Evolutionary conservation across 2,797 vertebrate species (phyloP).

Genomic region (Pantherophis alleghaniensis): DNA sequence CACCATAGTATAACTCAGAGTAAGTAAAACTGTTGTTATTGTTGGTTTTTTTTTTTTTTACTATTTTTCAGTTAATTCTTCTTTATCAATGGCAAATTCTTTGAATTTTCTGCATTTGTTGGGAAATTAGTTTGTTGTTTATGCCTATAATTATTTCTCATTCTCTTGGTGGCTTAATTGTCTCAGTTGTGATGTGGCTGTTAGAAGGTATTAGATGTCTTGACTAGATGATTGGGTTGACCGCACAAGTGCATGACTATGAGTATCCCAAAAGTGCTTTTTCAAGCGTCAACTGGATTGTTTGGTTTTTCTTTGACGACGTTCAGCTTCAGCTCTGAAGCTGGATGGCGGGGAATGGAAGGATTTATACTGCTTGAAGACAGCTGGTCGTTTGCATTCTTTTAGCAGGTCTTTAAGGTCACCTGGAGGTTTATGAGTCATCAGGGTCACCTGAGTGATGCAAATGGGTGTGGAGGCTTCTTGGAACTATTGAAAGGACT

Average conservation of each 20-base stretch:
- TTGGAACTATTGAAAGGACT: no score
- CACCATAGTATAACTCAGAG: conserved; percentile 90
- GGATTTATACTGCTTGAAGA: no score
- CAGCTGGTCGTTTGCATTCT: no score
- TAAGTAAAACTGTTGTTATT: conserved; percentile 73
- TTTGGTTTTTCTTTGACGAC: no score
- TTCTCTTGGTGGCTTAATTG: background rate
- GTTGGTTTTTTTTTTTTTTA: background rate
- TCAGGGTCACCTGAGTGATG: no score
- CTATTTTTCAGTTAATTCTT: background rate
- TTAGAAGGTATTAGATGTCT: background rate
- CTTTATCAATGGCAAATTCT: background rate
- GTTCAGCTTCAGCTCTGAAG: no score
- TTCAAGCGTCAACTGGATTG: no score
- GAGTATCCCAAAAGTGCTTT: no score
- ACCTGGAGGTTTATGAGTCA: no score
- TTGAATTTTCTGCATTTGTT: background rate
- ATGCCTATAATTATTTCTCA: background rate
- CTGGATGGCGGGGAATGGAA: no score
- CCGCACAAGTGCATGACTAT: background rate
- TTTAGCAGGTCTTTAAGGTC: no score
- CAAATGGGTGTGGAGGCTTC: no score
- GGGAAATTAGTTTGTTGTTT: background rate
- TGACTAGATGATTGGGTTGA: background rate
- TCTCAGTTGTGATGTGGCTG: background rate